Percentiles rank a stretch among this genome's conserved stretches.
phyloP scores from a whole-genome alignment of 1,140 invertebrate genomes.

The Scaptomyza hsui region DNA sequence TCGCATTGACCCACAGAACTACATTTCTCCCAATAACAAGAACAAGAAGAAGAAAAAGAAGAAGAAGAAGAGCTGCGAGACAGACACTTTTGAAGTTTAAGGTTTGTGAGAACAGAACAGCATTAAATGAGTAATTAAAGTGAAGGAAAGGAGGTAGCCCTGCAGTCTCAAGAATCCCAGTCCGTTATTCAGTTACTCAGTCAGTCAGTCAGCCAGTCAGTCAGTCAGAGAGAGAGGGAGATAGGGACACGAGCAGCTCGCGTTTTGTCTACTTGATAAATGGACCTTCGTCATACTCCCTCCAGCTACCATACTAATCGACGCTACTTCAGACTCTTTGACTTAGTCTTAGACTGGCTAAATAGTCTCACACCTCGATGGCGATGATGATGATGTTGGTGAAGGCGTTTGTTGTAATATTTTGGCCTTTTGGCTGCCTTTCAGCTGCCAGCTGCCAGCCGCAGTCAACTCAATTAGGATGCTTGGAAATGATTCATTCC shows the following conservation, averaged over 20 bases:
- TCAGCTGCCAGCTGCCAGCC: slow-evolving; percentile 33
- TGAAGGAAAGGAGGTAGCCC: slow-evolving; percentile 44
- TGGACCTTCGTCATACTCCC: slow-evolving; percentile 59
- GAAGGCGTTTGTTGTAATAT: slow-evolving; percentile 45
- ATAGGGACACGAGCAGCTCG: slow-evolving; percentile 69
- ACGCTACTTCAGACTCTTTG: slow-evolving; percentile 18
- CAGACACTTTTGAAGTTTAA: slow-evolving; percentile 20
- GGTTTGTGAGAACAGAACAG: slow-evolving; percentile 41
- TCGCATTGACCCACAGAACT: slow-evolving; percentile 80
- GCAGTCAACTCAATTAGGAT: slow-evolving; percentile 77
- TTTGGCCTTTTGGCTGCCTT: slow-evolving; percentile 46
- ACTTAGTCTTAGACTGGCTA: slow-evolving; percentile 25
- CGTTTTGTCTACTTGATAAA: slow-evolving; percentile 61
- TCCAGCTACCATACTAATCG: slow-evolving; percentile 38
- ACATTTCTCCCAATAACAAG: slow-evolving; percentile 45
- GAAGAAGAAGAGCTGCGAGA: slow-evolving; percentile 3
- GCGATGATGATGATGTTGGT: no score
- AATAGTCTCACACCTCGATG: slow-evolving; percentile 53
- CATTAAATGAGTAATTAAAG: slow-evolving; percentile 70
- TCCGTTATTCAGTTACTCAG: slow-evolving; percentile 36
- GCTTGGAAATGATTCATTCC: slow-evolving; percentile 78
- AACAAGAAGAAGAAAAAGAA: background rate
- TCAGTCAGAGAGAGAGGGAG: slow-evolving; percentile 40
- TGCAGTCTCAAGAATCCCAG: slow-evolving; percentile 28
- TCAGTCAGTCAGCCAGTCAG: slow-evolving; percentile 60